These are phyloP conservation scores for Drosophila gunungcola DNA, from an alignment of 1,140 invertebrate species.

Conservation along the genomic window DNA sequence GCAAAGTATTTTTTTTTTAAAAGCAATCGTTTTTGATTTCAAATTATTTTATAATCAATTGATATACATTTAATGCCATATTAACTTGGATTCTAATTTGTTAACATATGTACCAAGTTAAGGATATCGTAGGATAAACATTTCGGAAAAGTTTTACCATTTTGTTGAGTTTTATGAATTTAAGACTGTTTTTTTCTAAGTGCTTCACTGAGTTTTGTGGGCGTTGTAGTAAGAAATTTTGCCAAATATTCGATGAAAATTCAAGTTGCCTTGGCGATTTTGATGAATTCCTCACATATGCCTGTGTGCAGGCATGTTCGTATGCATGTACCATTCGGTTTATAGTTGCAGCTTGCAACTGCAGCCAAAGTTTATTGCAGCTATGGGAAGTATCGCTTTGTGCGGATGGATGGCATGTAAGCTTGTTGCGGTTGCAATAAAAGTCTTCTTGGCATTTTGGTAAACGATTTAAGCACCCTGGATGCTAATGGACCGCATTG, in stretches of 20 bases:
- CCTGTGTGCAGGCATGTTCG: constrained; percentile 3
- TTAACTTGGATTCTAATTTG: too few relatives aligned
- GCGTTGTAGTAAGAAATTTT: constrained; percentile 49
- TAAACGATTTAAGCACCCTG: constrained; percentile 34
- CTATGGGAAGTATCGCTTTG: constrained; percentile 43
- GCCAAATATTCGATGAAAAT: constrained; percentile 70
- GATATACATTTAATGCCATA: too few relatives aligned
- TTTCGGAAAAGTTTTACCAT: too few relatives aligned
- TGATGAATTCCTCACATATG: constrained; percentile 71
- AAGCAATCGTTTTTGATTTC: too few relatives aligned
- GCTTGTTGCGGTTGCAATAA: constrained; percentile 65
- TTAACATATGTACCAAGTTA: too few relatives aligned
- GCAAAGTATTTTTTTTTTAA: too few relatives aligned
- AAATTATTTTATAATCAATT: too few relatives aligned
- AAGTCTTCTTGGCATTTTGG: constrained; percentile 46
- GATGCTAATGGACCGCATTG: constrained; percentile 16
- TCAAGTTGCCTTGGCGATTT: constrained; percentile 75
- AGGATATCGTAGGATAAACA: too few relatives aligned
- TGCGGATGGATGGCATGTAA: constrained; percentile 58
- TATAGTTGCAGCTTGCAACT: constrained; percentile 55
- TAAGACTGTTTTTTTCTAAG: constrained; percentile 5
- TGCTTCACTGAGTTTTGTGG: constrained; percentile 11
- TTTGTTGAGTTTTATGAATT: not conserved
- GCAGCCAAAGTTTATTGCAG: constrained; percentile 52
- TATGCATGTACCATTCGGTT: constrained; percentile 26